Percentiles rank a stretch among this genome's conserved stretches.
Conservation (phyloP, 2,888 invertebrate species). For the Melanargia galathea region DNA sequence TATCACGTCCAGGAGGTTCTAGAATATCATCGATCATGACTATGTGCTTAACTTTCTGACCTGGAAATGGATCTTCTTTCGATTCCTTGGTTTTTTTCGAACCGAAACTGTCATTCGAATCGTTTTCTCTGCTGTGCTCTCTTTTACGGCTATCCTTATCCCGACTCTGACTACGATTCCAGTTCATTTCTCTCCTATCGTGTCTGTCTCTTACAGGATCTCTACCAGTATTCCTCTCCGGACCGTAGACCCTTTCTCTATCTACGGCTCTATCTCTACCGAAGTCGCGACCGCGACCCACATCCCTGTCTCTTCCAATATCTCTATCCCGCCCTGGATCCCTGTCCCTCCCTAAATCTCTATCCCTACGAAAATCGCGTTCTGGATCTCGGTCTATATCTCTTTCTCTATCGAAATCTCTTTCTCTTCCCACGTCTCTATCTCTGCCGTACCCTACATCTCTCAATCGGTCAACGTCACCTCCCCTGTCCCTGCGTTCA, state of each 20-base stretch:
- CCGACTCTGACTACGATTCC: constrained; percentile 58
- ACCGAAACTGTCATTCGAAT: constrained; percentile 45
- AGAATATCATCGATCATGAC: constrained; percentile 92
- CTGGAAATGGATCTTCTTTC: not conserved
- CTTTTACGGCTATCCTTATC: constrained; percentile 68
- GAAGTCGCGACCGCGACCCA: constrained; percentile 53
- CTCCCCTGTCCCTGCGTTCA: constrained; percentile 48
- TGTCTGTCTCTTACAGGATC: constrained; percentile 49
- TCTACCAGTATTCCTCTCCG: constrained; percentile 45
- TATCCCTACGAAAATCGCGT: constrained; percentile 27
- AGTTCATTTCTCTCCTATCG: constrained; percentile 48
- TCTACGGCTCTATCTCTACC: constrained; percentile 33
- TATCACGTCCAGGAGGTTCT: constrained; percentile 88
- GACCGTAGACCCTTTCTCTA: constrained; percentile 52
- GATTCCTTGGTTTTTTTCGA: constrained; percentile 56
- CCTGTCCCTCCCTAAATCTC: constrained; percentile 42
- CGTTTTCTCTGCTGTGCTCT: constrained; percentile 62
- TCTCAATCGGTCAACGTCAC: constrained; percentile 52
- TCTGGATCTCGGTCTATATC: constrained; percentile 26
- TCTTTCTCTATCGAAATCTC: constrained; percentile 36
- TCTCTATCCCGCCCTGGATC: constrained; percentile 53
- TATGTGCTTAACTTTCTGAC: constrained; percentile 54
- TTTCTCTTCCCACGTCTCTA: constrained; percentile 45
- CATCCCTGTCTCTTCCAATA: constrained; percentile 43
- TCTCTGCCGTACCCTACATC: constrained; percentile 47